Evolutionary conservation across 1,140 invertebrate species (phyloP), one percentile per base, ranked within the genome.

Genomic region (Oedothorax gibbosus): DNA sequence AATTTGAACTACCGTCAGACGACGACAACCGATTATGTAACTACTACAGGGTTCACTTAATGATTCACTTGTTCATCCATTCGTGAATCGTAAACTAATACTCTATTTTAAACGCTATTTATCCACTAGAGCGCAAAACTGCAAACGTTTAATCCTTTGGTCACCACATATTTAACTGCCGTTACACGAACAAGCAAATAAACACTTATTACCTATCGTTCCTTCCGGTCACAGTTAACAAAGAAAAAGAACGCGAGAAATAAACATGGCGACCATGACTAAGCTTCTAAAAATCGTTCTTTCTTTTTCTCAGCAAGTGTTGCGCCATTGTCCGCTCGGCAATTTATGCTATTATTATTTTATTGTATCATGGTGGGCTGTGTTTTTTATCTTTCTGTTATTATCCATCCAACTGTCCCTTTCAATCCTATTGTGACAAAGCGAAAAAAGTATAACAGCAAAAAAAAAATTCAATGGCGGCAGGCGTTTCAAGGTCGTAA

Each of bases 401-500:
- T 71, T 21, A n/a, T 50, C n/a, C 21, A 21, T 56, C 18, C 76
- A 79, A 79, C 76, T 79, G 76, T 79, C 50, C 76, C 76, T 73
- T 79, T 79, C 62, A 35, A 77, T 60, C 64, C 64, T 68, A 79
- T 79, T 79, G 76, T 79, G 54, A 6, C 54, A 2, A 21, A 57
- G 60, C 60, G 60, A 75, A 75, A 57, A 79, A 60, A 79, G 51
- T 10, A 64, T 7, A 11, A 54, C 21, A 54, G 50, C 15, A 15
- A 11, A 77, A 60, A 21, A 57, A 57, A 50, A 18, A 64, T 65
- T 79, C 60, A 54, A 66, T 79, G 50, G 76, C 62, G 20, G 64
- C 64, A 68, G 18, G 76, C 76, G 76, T 79, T 79, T 79, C 76
- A 79, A 79, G 76, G 76, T 54, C 76, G 76, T 79, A 79, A 79